phyloP scores from a whole-genome alignment of 2,797 vertebrate species.

The Petrocephalus schoutedeni region DNA sequence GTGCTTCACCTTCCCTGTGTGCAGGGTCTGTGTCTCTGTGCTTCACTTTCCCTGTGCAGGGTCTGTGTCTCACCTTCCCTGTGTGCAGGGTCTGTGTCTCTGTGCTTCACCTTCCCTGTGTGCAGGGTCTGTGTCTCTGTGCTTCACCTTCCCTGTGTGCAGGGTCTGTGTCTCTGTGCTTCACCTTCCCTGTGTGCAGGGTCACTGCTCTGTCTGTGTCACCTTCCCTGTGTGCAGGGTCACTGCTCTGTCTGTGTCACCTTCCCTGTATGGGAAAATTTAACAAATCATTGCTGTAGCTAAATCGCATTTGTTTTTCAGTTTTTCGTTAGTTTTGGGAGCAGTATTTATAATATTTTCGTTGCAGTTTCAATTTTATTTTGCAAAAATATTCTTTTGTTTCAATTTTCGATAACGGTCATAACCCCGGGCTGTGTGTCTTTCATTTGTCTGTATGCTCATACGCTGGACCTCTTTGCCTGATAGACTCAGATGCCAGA shows the following conservation, averaged over 20 bases:
- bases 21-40: not conserved
- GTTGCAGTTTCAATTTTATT: not conserved
- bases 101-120: not conserved
- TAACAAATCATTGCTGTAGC: not conserved
- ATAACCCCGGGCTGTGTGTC: not conserved
- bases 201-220: not conserved
- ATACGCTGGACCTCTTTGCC: not conserved
- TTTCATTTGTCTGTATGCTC: not conserved
- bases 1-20: not conserved
- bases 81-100: not conserved
- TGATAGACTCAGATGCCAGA: conserved; percentile 76
- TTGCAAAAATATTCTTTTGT: not conserved
- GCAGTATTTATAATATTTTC: not conserved
- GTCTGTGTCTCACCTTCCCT: not conserved
- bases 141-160: conserved; percentile 63
- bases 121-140: not conserved
- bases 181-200: not conserved
- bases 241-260: not conserved
- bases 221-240: not conserved
- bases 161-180: not conserved
- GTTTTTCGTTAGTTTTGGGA: not conserved
- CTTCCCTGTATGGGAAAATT: not conserved
- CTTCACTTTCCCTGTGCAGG: too few species aligned
- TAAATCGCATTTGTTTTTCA: not conserved
- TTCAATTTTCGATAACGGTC: not conserved